A percentile compares a stretch with the other conserved stretches of the same genome.
Conservation (phyloP, 2,797 vertebrate species). For the Dendrocincla fuliginosa region DNA sequence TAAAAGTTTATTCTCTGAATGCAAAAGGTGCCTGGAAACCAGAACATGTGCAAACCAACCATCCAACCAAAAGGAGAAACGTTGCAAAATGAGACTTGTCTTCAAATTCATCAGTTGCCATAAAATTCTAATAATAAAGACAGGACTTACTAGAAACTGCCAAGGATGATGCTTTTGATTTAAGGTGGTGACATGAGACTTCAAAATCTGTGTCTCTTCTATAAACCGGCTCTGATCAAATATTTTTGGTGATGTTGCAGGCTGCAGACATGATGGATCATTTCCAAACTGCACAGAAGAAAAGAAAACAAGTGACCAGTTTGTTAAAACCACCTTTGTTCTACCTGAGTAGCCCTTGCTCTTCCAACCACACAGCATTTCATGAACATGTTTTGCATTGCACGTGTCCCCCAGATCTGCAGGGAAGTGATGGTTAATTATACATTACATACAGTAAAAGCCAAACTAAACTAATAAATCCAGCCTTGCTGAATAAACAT, state of each 20-base stretch:
- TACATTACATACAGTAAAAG: neutral
- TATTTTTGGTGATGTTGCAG: conserved; percentile 51
- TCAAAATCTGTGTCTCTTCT: conserved; percentile 64
- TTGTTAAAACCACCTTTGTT: neutral
- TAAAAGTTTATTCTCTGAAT: neutral
- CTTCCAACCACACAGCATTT: neutral
- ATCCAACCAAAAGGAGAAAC: neutral
- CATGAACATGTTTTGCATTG: neutral
- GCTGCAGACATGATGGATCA: conserved; percentile 72
- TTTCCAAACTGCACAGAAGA: conserved; percentile 76
- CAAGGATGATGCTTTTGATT: conserved; percentile 68
- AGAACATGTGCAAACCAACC: rapidly evolving
- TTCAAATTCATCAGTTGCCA: neutral
- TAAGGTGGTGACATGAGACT: conserved; percentile 67
- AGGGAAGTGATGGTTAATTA: neutral
- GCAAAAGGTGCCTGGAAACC: neutral
- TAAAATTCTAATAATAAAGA: neutral
- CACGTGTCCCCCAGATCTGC: neutral
- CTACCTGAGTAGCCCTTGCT: neutral
- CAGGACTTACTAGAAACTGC: conserved; percentile 77
- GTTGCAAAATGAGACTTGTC: neutral
- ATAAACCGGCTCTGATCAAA: conserved; percentile 67
- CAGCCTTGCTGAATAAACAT: neutral
- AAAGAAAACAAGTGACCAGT: neutral
- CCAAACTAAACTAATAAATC: neutral